These are phyloP conservation scores for Crotalus helleri DNA, from an alignment of 2,113 vertebrate genomes.

Conservation along the genomic window DNA sequence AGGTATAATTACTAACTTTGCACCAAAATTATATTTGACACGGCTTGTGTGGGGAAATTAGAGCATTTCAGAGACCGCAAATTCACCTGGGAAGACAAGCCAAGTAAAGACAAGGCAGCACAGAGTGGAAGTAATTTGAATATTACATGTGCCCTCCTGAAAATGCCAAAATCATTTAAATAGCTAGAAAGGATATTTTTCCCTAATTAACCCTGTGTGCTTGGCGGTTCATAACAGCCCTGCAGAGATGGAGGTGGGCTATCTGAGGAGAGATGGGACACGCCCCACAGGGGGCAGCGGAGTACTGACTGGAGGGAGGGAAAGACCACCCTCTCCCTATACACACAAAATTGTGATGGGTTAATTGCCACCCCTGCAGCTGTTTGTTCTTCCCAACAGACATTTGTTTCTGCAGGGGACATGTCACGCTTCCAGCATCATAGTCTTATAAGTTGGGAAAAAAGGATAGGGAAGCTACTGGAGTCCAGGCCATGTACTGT, in stretches of 20 bases:
- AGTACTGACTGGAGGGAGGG: conserved; percentile 31
- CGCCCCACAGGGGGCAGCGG: conserved; percentile 45
- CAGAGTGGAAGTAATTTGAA: conserved; percentile 85
- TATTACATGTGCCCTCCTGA: conserved; percentile 87
- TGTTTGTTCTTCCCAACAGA: conserved; percentile 22
- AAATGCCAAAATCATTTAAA: conserved; percentile 96
- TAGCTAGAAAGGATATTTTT: conserved; percentile 85
- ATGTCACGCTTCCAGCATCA: background rate
- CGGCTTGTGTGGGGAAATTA: conserved; percentile 87
- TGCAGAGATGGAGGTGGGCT: conserved; percentile 49
- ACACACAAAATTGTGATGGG: background rate
- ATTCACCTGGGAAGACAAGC: conserved; percentile 87
- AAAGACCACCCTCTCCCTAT: background rate
- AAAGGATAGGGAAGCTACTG: background rate
- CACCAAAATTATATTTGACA: conserved; percentile 97
- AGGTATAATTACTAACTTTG: conserved; percentile 95
- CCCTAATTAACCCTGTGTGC: conserved; percentile 62
- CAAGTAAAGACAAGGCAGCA: conserved; percentile 73
- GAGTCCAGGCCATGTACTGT: background rate
- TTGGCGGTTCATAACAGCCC: conserved; percentile 58
- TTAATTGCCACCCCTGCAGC: conserved; percentile 44
- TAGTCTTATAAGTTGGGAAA: background rate
- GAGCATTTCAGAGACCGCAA: conserved; percentile 85
- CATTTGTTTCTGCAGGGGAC: background rate
- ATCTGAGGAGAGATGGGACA: conserved; percentile 48